Evolutionary conservation across 2,797 vertebrate species (phyloP).

Genomic region (Aeoliscus strigatus): DNA sequence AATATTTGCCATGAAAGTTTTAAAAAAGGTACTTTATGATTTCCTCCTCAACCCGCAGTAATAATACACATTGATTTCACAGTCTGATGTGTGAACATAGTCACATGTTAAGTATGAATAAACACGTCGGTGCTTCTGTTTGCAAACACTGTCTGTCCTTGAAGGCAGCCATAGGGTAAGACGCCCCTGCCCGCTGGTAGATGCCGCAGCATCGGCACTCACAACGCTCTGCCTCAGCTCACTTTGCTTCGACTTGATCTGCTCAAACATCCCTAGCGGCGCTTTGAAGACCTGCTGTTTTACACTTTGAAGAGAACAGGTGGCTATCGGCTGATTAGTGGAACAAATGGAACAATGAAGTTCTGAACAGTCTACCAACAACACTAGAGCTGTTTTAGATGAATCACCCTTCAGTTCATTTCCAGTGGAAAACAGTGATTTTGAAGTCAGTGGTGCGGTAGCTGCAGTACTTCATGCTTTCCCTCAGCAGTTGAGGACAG

Average conservation of each 20-base stretch:
- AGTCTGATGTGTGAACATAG: slow-evolving; percentile 5
- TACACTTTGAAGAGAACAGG: not conserved
- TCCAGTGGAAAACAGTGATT: no score
- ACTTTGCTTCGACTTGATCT: slow-evolving; percentile 44
- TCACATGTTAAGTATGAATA: slow-evolving; percentile 30
- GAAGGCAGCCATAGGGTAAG: slow-evolving; percentile 54
- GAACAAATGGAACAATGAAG: no score
- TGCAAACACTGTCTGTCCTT: slow-evolving; percentile 48
- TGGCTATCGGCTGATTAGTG: no score
- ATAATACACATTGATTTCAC: not conserved
- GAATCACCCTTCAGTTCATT: no score
- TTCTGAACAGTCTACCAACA: no score
- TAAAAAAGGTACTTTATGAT: slow-evolving; percentile 88
- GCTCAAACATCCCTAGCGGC: slow-evolving; percentile 37
- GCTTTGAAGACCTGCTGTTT: slow-evolving; percentile 19
- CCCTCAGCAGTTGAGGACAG: no score
- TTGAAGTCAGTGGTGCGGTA: no score
- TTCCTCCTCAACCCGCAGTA: not conserved
- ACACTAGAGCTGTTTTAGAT: no score
- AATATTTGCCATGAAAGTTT: slow-evolving; percentile 99
- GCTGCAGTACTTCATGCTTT: no score
- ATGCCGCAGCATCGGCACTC: slow-evolving; percentile 55
- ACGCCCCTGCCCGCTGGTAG: slow-evolving; percentile 49
- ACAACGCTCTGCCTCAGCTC: slow-evolving; percentile 37
- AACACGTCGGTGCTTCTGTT: slow-evolving; percentile 38